Evolutionary conservation across 2,888 invertebrate genomes (phyloP).

Genomic region (Philereme transversata): DNA sequence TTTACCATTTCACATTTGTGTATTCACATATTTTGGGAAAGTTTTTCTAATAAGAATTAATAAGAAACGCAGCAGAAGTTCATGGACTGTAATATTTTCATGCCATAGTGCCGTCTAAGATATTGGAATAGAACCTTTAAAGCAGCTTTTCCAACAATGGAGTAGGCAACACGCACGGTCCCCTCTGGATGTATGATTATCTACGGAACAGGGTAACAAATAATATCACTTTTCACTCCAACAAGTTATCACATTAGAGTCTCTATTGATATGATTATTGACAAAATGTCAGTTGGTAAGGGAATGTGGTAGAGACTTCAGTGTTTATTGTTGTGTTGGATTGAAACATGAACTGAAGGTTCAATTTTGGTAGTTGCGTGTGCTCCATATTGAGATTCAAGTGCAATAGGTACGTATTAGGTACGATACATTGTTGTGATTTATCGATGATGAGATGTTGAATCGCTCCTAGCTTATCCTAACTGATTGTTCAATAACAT

Average conservation of each 20-base stretch:
- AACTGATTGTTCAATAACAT: background rate
- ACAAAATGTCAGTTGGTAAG: conserved; percentile 21
- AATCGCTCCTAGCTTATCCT: background rate
- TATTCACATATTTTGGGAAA: conserved; percentile 80
- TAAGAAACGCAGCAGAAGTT: conserved; percentile 83
- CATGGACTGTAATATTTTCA: conserved; percentile 82
- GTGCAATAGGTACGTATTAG: conserved; percentile 10
- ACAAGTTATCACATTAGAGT: conserved; percentile 42
- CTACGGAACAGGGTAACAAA: conserved; percentile 82
- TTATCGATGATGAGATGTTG: conserved; percentile 5
- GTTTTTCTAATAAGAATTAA: conserved; percentile 78
- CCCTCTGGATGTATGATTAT: conserved; percentile 79
- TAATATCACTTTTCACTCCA: conserved; percentile 73
- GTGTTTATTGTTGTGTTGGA: conserved; percentile 34
- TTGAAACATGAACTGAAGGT: conserved; percentile 7
- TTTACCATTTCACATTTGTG: conserved; percentile 71
- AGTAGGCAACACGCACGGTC: conserved; percentile 82
- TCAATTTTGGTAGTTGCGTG: conserved; percentile 6
- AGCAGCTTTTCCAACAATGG: conserved; percentile 84
- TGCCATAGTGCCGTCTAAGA: conserved; percentile 84
- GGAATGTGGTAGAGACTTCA: conserved; percentile 31
- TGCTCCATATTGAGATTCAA: conserved; percentile 7
- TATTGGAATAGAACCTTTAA: conserved; percentile 82
- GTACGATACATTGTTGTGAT: conserved; percentile 1
- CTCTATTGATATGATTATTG: conserved; percentile 31